Evolutionary conservation across 1,140 invertebrate genomes (phyloP), one percentile per base, ranked within the genome.

Genomic region (Drosophila setifemur): DNA sequence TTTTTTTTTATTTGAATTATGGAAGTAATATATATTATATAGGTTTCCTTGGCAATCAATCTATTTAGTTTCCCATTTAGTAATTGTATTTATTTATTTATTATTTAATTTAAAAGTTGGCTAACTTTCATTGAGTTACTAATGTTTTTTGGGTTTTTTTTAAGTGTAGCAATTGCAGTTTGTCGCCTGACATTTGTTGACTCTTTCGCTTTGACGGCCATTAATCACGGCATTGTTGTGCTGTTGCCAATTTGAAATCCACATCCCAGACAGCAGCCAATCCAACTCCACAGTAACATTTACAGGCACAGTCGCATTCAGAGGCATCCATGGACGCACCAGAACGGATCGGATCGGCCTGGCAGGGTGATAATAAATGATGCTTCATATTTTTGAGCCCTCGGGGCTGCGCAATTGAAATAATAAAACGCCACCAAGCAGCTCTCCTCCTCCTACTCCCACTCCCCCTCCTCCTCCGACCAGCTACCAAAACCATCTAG

Each of bases 211-310:
- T 83, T 83, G 78, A 83, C 78, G 82, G 78, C 78, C 79, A 83
- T 83, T 83, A 85, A 85, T 83, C 81, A 87, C 61, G 75, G 55
- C 82, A 87, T 87, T 87, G 82, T 85, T 75, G 81, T 87, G 82
- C 86, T 75, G 81, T 77, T 81, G 76, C 76, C 81, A 87, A 81
- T 86, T 86, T 58, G 57, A 73, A 82, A 83, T 85, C 73, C 79
- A 73, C 67, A 75, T 40, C 21, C 64, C 67, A 60, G 49, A 70
- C 45, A 70, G 52, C 9, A 6, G 8, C 0, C 26, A 50, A 6
- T 23, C 48, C 47, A 45, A 47, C 29, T 2, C 2, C 21, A 2
- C 21, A 5, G 21, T 2, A 23, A 5, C 21, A n/a, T n/a, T n/a
- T n/a, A n/a, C n/a, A n/a, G n/a, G n/a, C n/a, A n/a, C n/a, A n/a